phyloP scores from a whole-genome alignment of 2,888 invertebrate genomes.

The Bombylius discolor region DNA sequence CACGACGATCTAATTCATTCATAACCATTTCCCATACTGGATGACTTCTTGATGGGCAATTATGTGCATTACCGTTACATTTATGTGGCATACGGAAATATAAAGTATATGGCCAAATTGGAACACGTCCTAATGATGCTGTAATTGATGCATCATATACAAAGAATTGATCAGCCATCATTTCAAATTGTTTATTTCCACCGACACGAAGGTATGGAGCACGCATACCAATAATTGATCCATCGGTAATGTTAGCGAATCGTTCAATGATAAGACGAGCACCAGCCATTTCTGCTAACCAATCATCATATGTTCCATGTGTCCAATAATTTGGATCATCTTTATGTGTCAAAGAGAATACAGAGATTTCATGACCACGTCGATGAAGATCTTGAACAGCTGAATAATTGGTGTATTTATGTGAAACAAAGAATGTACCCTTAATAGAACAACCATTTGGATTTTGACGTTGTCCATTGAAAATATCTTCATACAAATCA shows the following conservation, averaged over 20 bases:
- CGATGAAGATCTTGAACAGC: conserved; percentile 80
- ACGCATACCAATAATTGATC: conserved; percentile 75
- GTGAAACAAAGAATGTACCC: conserved; percentile 83
- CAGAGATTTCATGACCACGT: conserved; percentile 80
- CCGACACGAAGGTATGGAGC: conserved; percentile 84
- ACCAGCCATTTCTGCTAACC: conserved; percentile 92
- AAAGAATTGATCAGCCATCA: conserved; percentile 93
- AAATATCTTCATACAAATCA: conserved; percentile 80
- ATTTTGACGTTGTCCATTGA: conserved; percentile 71
- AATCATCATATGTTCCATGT: conserved; percentile 75
- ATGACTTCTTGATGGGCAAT: conserved; percentile 80
- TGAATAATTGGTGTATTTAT: conserved; percentile 86
- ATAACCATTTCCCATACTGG: conserved; percentile 96
- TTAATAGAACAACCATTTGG: conserved; percentile 82
- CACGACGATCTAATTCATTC: conserved; percentile 87
- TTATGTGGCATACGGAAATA: conserved; percentile 95
- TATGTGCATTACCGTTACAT: conserved; percentile 87
- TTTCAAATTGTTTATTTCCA: conserved; percentile 89
- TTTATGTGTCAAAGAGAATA: conserved; percentile 85
- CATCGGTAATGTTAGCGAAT: conserved; percentile 85
- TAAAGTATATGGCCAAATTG: conserved; percentile 94
- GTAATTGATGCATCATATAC: conserved; percentile 91
- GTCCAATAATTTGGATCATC: conserved; percentile 86
- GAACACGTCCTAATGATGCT: conserved; percentile 74
- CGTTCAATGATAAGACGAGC: conserved; percentile 73